A percentile compares a stretch with the other conserved stretches of the same genome.
Conservation (phyloP, 2,888 invertebrate species). For the Auanema freiburgensis region DNA sequence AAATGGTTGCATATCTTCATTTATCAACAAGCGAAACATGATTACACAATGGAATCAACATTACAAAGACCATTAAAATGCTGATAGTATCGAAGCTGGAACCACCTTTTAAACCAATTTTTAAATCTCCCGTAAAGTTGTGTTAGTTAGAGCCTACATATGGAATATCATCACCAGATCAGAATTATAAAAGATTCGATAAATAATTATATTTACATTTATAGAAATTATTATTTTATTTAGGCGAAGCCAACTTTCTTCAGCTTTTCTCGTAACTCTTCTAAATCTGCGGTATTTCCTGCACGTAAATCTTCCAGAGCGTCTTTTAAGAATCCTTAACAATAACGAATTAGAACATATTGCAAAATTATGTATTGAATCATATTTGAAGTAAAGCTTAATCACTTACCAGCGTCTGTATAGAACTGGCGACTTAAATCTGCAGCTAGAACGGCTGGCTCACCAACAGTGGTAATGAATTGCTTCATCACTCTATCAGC, state of each 20-base stretch:
- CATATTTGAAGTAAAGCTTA: background rate
- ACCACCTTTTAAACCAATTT: too few relatives aligned
- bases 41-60: too few relatives aligned
- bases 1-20: too few relatives aligned
- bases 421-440: slow-evolving; percentile 17
- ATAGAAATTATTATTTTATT: background rate
- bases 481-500: slow-evolving; percentile 17
- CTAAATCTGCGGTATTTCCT: slow-evolving; percentile 23
- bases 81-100: too few relatives aligned
- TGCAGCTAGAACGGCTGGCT: background rate
- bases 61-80: too few relatives aligned
- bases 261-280: slow-evolving; percentile 18
- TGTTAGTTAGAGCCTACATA: background rate
- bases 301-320: slow-evolving; percentile 29
- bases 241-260: slow-evolving; percentile 12
- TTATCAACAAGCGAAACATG: too few relatives aligned
- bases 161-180: background rate
- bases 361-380: background rate
- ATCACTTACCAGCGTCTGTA: slow-evolving; percentile 19
- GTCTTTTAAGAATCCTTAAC: slow-evolving; percentile 29
- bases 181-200: background rate
- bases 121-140: background rate
- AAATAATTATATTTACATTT: background rate
- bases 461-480: slow-evolving; percentile 16
- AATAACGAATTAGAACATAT: slow-evolving; percentile 7